Conservation (phyloP, 1,140 invertebrate species). For the Parapsyche elsis region DNA sequence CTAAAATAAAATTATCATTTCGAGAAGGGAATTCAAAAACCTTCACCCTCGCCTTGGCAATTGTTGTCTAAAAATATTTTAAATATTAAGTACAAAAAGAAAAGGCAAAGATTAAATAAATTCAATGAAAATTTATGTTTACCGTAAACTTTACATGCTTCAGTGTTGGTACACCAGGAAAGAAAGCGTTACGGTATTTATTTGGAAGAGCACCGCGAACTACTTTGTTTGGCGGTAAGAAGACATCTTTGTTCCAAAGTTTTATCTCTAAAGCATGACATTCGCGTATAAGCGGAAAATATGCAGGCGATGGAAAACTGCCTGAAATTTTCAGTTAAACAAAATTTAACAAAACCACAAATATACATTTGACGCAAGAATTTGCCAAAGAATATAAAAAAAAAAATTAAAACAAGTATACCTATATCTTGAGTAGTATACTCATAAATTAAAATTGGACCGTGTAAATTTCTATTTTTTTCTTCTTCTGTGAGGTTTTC, state of each 20-base stretch:
- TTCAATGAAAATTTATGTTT: conserved; percentile 53
- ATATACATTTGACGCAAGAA: not conserved
- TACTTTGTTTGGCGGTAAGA: conserved; percentile 71
- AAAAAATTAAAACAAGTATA: conserved; percentile 55
- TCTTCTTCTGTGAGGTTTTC: conserved; percentile 78
- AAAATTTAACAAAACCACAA: not conserved
- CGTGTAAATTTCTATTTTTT: conserved; percentile 80
- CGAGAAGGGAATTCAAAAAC: conserved; percentile 88
- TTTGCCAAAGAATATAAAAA: not conserved
- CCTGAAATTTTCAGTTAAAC: conserved; percentile 57
- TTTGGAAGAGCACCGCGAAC: conserved; percentile 80
- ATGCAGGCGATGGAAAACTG: conserved; percentile 67
- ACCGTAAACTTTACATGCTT: conserved; percentile 84
- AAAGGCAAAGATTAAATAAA: not conserved
- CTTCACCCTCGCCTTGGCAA: conserved; percentile 79
- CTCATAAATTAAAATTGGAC: conserved; percentile 85
- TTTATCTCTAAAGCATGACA: conserved; percentile 70
- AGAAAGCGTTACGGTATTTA: conserved; percentile 77
- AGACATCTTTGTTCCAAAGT: conserved; percentile 71
- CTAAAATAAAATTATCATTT: conserved; percentile 86
- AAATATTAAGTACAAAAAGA: not conserved
- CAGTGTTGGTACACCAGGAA: conserved; percentile 92
- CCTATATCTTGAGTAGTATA: conserved; percentile 72
- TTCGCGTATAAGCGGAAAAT: conserved; percentile 73
- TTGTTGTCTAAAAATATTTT: conserved; percentile 66